Base-by-base conservation (phyloP, 1,140 invertebrate species). In the Leptinotarsa undecemlineata region DNA sequence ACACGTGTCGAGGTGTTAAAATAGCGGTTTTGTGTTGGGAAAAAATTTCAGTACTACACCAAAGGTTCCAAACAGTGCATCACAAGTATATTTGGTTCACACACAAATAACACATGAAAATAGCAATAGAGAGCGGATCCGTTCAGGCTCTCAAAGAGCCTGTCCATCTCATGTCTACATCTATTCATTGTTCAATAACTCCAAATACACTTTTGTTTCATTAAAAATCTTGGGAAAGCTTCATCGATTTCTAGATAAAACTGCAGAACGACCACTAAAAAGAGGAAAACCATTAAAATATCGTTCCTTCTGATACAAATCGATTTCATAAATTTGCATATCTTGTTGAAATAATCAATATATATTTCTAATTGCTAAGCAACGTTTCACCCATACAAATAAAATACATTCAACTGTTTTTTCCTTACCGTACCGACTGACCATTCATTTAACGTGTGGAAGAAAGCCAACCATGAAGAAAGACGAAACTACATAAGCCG, bases 321-420 rank as follows among this genome's bases (percentile, higher is more conserved):
- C 76, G 73, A 75, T 75, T 66, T 23, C 11, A 64, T 33, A 62
- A 64, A 79, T 79, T 77, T 79, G 77, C 77, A 78, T 78, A 78
- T 64, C 72, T 74, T 63, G 74, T 60, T 61, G 60, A 78, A 76
- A 70, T 72, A 78, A 78, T 78, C 75, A 68, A 78, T 78, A 76
- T 72, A 61, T 74, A 78, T 79, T 79, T 79, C 72, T 77, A 79
- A 79, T 79, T 79, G 78, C 78, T 79, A 77, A 76, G 78, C 78
- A 79, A 79, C 78, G 76, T 75, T 75, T 79, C 33, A 47, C 57
- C 78, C 73, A 79, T 70, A 77, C 78, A 79, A 79, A 79, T 79
- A 77, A 71, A 48, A 73, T 76, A 76, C 66, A 48, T 76, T 71
- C 71, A 21, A 64, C 42, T 19, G 62, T 47, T 66, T 73, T 73